Conservation (phyloP, 2,797 vertebrate genomes). For the Buceros bicornis region DNA sequence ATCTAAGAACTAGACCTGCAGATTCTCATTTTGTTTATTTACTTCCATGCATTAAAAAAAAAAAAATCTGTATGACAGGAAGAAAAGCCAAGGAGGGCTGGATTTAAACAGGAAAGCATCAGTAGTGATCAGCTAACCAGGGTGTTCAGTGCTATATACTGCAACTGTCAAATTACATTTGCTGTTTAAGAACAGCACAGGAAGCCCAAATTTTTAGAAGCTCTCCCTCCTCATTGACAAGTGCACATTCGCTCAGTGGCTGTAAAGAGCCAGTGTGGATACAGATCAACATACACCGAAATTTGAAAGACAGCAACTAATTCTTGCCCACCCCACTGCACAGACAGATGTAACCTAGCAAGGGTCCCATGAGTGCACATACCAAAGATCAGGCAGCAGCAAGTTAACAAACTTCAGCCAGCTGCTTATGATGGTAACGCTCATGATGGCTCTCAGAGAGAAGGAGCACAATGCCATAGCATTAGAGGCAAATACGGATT, state of each 20-base stretch:
- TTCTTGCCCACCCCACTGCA: background rate
- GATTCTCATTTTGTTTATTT: background rate
- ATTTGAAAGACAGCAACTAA: background rate
- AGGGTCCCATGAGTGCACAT: background rate
- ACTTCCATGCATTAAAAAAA: background rate
- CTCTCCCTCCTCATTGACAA: background rate
- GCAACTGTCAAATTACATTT: background rate
- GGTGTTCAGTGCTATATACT: background rate
- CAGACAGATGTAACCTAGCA: background rate
- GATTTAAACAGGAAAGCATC: background rate
- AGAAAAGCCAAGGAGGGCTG: background rate
- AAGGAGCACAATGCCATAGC: background rate
- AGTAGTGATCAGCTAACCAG: background rate
- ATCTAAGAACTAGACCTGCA: background rate
- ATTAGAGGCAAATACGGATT: background rate
- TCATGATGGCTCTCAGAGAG: background rate
- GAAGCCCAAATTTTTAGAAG: background rate
- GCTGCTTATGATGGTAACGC: background rate
- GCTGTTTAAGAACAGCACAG: background rate
- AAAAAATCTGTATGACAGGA: background rate
- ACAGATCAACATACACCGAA: background rate
- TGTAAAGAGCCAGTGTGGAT: constrained; percentile 10
- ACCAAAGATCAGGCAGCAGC: background rate
- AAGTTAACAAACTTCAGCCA: background rate
- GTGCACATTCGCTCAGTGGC: background rate